Conservation (phyloP, 2,113 vertebrate genomes). For the Neomonachus schauinslandi region DNA sequence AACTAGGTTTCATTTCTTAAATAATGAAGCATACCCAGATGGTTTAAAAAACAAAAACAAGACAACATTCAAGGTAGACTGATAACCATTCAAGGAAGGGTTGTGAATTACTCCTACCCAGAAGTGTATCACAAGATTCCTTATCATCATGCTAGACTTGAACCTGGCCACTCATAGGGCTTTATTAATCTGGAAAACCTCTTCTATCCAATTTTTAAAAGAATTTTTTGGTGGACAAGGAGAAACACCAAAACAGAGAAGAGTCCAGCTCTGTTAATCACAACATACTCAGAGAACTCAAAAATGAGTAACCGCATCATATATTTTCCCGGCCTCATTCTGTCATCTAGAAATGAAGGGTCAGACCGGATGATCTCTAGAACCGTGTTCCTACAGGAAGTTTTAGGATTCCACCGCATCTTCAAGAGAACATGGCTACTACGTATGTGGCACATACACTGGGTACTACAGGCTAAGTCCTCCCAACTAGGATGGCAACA, state of each 20-base stretch:
- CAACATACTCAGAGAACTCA: neutral
- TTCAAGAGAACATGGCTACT: neutral
- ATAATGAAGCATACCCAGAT: neutral
- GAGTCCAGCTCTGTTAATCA: neutral
- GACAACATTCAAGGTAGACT: neutral
- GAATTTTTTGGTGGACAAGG: neutral
- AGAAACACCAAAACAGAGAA: constrained; percentile 24
- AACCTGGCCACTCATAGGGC: neutral
- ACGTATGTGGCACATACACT: neutral
- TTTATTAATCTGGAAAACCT: constrained; percentile 47
- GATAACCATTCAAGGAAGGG: neutral
- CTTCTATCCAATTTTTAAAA: constrained; percentile 40
- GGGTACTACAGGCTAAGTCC: neutral
- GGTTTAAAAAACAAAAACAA: neutral
- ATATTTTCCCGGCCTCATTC: neutral
- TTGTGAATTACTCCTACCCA: neutral
- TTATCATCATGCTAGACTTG: neutral
- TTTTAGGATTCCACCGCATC: constrained; percentile 34
- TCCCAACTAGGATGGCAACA: neutral
- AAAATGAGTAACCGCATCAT: neutral
- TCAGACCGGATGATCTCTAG: neutral
- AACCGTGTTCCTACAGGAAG: neutral
- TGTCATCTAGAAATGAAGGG: neutral
- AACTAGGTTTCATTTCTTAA: constrained; percentile 46
- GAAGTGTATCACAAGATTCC: neutral